Conservation (phyloP, 2,113 vertebrate species). For the Pimephales promelas region DNA sequence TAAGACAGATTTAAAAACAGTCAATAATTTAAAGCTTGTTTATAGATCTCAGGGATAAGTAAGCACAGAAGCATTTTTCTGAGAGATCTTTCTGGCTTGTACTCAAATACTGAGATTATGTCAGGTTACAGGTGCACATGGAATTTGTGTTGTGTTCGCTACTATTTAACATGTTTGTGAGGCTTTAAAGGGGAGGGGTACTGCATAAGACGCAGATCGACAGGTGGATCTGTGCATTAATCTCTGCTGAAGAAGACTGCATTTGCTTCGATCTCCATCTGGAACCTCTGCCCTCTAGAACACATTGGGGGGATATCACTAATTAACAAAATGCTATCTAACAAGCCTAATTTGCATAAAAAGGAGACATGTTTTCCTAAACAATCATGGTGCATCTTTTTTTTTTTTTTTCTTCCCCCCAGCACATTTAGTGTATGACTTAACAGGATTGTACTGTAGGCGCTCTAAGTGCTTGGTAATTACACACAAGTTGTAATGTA, state of each 20-base stretch:
- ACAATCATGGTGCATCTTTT: background rate
- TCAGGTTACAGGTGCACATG: background rate
- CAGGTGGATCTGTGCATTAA: conserved; percentile 11
- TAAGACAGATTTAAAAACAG: conserved; percentile 8
- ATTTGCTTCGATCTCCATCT: background rate
- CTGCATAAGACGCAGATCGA: background rate
- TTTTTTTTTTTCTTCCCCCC: too few species aligned
- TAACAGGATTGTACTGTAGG: background rate
- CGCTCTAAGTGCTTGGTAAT: background rate
- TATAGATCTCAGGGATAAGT: conserved; percentile 3
- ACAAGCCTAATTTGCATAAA: conserved; percentile 13
- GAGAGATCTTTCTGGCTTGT: background rate
- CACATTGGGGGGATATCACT: background rate
- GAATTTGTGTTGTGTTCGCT: background rate
- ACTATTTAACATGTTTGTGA: background rate
- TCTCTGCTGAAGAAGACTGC: background rate
- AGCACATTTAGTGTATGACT: background rate
- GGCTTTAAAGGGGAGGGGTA: background rate
- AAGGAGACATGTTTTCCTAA: background rate
- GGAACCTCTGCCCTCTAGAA: conserved; percentile 5
- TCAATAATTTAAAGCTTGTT: conserved; percentile 27
- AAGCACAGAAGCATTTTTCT: conserved; percentile 1
- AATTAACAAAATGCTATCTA: background rate
- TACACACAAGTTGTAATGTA: background rate
- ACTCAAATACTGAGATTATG: conserved; percentile 1